phyloP scores from a whole-genome alignment of 2,888 invertebrate genomes.

The Diplolepis rosae region DNA sequence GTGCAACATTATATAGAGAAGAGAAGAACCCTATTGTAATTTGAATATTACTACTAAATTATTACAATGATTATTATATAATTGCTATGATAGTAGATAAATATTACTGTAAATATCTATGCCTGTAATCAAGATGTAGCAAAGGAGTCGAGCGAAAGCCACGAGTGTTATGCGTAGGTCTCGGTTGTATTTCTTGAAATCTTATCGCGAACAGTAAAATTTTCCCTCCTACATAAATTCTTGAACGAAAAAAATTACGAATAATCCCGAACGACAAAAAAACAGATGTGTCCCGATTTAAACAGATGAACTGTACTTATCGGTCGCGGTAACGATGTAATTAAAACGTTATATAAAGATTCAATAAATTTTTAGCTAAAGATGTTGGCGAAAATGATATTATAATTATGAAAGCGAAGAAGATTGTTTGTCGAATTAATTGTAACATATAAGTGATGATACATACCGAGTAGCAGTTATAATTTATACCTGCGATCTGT shows the following conservation, averaged over 20 bases:
- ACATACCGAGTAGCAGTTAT: slow-evolving; percentile 43
- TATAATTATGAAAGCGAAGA: slow-evolving; percentile 49
- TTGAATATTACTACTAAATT: slow-evolving; percentile 65
- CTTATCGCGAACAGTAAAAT: slow-evolving; percentile 15
- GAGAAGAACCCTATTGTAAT: slow-evolving; percentile 67
- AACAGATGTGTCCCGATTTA: slow-evolving; percentile 31
- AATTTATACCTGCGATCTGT: slow-evolving; percentile 45
- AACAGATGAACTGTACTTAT: slow-evolving; percentile 45
- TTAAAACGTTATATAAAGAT: slow-evolving; percentile 43
- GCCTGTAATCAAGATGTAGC: slow-evolving; percentile 47
- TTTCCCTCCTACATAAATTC: neutral
- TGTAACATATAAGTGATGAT: slow-evolving; percentile 56
- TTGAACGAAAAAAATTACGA: neutral
- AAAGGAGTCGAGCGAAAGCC: slow-evolving; percentile 19
- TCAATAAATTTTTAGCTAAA: slow-evolving; percentile 56
- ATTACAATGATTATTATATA: slow-evolving; percentile 51
- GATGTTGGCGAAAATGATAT: slow-evolving; percentile 56
- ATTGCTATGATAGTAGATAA: slow-evolving; percentile 57
- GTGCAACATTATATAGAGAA: slow-evolving; percentile 71
- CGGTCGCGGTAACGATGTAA: slow-evolving; percentile 40
- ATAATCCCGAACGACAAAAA: neutral
- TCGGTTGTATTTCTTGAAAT: slow-evolving; percentile 30
- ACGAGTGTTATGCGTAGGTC: slow-evolving; percentile 34
- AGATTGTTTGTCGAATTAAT: slow-evolving; percentile 56
- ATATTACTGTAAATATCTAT: slow-evolving; percentile 71